Percentiles rank a stretch among this genome's conserved stretches.
Evolutionary conservation across 2,888 invertebrate species (phyloP).

Genomic region (Kuschelorhynchus macadamiae): DNA sequence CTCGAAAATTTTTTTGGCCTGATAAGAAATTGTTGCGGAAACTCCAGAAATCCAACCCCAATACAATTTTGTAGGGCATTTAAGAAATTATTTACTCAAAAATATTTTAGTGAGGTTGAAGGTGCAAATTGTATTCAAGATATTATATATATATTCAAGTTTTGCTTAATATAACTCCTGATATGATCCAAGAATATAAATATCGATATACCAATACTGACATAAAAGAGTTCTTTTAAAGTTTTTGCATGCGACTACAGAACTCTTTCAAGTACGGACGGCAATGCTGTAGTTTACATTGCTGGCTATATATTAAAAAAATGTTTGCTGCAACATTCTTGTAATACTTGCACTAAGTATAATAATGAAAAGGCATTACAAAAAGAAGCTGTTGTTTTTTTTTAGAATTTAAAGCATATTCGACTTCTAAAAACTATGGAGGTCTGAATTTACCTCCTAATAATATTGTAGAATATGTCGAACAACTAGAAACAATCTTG

Average conservation of each 20-base stretch:
- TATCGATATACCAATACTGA: background rate
- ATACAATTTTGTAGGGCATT: slow-evolving; percentile 47
- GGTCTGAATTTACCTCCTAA: too few relatives aligned
- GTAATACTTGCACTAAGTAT: too few relatives aligned
- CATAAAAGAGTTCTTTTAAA: slow-evolving; percentile 8
- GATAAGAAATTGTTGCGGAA: slow-evolving; percentile 43
- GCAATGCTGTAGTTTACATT: slow-evolving; percentile 11
- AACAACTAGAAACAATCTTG: background rate
- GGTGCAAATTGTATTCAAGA: slow-evolving; percentile 46
- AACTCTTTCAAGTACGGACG: background rate
- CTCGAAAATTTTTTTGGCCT: slow-evolving; percentile 49
- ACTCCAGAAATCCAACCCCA: slow-evolving; percentile 45
- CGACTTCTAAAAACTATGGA: too few relatives aligned
- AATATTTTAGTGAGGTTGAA: slow-evolving; percentile 38
- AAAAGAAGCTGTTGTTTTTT: too few relatives aligned
- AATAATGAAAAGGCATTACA: too few relatives aligned
- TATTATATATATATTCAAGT: slow-evolving; percentile 44
- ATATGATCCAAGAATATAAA: slow-evolving; percentile 9
- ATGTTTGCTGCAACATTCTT: too few relatives aligned
- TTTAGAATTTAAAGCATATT: too few relatives aligned
- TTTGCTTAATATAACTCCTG: slow-evolving; percentile 30
- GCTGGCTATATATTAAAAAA: background rate
- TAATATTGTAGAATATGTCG: background rate
- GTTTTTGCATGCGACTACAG: slow-evolving; percentile 3
- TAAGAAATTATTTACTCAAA: slow-evolving; percentile 48